These are phyloP conservation scores for Melanostigma gelatinosum DNA, from an alignment of 2,113 vertebrate species.

Conservation along the genomic window DNA sequence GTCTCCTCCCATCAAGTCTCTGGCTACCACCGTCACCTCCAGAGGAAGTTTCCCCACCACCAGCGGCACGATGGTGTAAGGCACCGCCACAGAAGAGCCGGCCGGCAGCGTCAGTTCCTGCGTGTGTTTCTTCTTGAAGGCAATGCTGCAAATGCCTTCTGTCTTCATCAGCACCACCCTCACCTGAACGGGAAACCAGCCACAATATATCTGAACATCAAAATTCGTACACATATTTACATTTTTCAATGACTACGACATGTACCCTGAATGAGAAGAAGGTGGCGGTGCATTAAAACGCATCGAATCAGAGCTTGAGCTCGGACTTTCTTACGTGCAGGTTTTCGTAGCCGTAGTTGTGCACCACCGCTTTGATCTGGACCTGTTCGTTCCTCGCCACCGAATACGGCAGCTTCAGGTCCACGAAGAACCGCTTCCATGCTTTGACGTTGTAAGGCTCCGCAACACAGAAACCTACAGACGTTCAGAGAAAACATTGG, in stretches of 20 bases:
- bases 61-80: constrained; percentile 81
- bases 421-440: constrained; percentile 80
- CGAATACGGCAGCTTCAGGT: constrained; percentile 82
- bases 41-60: constrained; percentile 77
- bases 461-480: constrained; percentile 83
- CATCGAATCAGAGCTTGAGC: background rate
- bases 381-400: constrained; percentile 83
- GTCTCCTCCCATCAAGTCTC: constrained; percentile 63
- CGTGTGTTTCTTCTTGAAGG: constrained; percentile 71
- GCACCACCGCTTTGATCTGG: constrained; percentile 82
- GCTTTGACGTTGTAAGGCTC: constrained; percentile 78
- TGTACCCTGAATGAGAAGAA: background rate
- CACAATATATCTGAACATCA: background rate
- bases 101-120: constrained; percentile 69
- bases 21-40: constrained; percentile 76
- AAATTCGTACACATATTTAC: no score
- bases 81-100: constrained; percentile 72
- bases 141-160: constrained; percentile 80
- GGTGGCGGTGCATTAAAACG: background rate
- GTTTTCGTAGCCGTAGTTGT: constrained; percentile 73
- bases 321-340: constrained; percentile 64
- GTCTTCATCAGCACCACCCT: constrained; percentile 83
- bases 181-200: constrained; percentile 69
- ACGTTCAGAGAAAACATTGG: background rate
- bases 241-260: background rate